These are phyloP conservation scores for Brenthis ino DNA, from an alignment of 2,888 invertebrate genomes.

Conservation along the genomic window DNA sequence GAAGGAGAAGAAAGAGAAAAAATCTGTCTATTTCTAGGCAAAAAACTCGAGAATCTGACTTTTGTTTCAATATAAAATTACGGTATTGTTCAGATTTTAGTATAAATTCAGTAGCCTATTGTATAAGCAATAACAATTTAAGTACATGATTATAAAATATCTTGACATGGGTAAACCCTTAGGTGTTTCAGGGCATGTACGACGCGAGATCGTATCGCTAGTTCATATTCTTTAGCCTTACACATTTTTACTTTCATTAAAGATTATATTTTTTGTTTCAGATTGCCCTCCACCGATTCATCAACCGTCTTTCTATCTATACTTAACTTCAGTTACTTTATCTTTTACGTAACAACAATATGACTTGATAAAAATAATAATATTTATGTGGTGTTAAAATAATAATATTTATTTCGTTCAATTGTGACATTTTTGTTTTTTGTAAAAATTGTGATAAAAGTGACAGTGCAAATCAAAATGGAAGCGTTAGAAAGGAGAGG, in stretches of 20 bases:
- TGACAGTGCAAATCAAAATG: conserved; percentile 54
- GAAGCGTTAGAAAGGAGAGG: conserved; percentile 73
- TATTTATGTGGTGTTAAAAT: conserved; percentile 28
- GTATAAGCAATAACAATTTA: too few relatives aligned
- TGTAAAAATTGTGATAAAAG: conserved; percentile 25
- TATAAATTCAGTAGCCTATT: too few relatives aligned
- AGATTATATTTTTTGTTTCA: conserved; percentile 40
- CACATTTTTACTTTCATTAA: background rate
- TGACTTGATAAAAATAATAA: conserved; percentile 39
- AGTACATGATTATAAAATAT: too few relatives aligned
- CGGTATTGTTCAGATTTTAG: too few relatives aligned
- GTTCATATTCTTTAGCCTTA: background rate
- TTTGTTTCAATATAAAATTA: too few relatives aligned
- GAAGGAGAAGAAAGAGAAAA: too few relatives aligned
- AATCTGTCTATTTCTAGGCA: too few relatives aligned
- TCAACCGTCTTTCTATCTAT: conserved; percentile 1
- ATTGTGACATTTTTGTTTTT: conserved; percentile 23
- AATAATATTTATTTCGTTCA: background rate
- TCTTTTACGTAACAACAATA: conserved; percentile 28
- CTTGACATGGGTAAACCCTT: too few relatives aligned
- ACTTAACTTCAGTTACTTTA: conserved; percentile 5
- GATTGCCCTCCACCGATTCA: conserved; percentile 31
- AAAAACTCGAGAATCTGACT: too few relatives aligned
- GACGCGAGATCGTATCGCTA: background rate
- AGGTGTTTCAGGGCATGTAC: too few relatives aligned